Base-by-base conservation (phyloP, 2,113 vertebrate species). In the Gracilinanus agilis region DNA sequence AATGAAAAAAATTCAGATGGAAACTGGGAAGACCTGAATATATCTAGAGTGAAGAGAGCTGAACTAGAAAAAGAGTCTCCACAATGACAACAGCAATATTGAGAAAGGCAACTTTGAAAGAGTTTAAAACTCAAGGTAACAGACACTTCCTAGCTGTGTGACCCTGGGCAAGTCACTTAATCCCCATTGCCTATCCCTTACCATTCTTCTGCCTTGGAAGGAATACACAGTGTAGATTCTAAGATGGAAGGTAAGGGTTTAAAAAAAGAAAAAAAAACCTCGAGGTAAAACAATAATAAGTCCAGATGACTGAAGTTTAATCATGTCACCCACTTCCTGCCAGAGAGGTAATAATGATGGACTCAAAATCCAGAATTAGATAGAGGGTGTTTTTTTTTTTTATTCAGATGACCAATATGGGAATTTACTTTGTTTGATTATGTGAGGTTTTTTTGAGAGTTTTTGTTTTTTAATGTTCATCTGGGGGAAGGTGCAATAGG, bases 381-480 rank as follows among this genome's bases (percentile, higher is more conserved):
- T 9, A 4, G 21, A 19, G 40, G n/a, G 27, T n/a, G 55, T 25
- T 83, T 75, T 0, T 2, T 49, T 21, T 24, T 67, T 9, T 55
- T 91, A 55, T 92, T 34, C 9, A 13, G 12, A 23, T 53, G 8
- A 44, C 53, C 24, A 27, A 53, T n/a, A 16, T 4, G 34, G 5
- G 24, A 3, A 9, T 9, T 5, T 0, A 8, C 24, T n/a, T n/a
- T 2, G 49, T 9, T 75, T 61, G 91, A 92, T 19, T 58, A 13
- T 9, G 21, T 55, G 23, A 13, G 21, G 54, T 44, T 9, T 16
- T 24, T 55, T 44, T 88, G 91, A 56, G 25, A 88, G 2, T 55
- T 89, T 91, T 92, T 90, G 55, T 40, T 92, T 19, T 88, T 55
- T 49, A 89, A n/a, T 75, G 34, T 91, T 92, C 94, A 92, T 92